Percentiles rank a stretch among this genome's conserved stretches.
Conservation (phyloP, 92 coral and sea anemone genomes). For the Porites evermanni region DNA sequence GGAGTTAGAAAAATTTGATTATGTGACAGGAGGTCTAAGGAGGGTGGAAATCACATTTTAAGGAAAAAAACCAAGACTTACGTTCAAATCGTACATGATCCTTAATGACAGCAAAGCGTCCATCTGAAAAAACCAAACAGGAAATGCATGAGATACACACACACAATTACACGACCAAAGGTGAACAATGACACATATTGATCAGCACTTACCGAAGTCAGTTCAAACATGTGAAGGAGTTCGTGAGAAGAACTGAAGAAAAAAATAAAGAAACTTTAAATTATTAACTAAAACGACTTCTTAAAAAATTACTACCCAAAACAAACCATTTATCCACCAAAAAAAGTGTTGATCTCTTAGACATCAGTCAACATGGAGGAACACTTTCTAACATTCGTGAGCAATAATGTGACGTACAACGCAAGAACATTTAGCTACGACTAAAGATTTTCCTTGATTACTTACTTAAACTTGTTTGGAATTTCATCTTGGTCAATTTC, state of each 20-base stretch:
- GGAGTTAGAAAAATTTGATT: too few relatives aligned
- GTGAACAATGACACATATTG: not conserved
- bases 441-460: not conserved
- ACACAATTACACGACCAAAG: too few relatives aligned
- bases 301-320: too few relatives aligned
- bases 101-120: slow-evolving; percentile 83
- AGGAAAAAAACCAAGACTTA: slow-evolving; percentile 48
- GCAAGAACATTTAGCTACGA: too few relatives aligned
- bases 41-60: not conserved
- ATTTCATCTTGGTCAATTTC: slow-evolving; percentile 91
- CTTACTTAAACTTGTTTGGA: slow-evolving; percentile 90
- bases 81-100: slow-evolving; percentile 97
- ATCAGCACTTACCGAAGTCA: slow-evolving; percentile 65
- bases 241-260: slow-evolving; percentile 84
- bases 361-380: too few relatives aligned
- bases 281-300: too few relatives aligned
- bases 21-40: not conserved
- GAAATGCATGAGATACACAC: not conserved
- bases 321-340: too few relatives aligned
- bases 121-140: slow-evolving; percentile 51
- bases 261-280: not conserved
- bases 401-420: too few relatives aligned
- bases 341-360: too few relatives aligned
- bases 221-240: slow-evolving; percentile 83
- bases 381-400: too few relatives aligned